Conservation (phyloP, 2,113 vertebrate genomes). For the Tetraodon nigroviridis region DNA sequence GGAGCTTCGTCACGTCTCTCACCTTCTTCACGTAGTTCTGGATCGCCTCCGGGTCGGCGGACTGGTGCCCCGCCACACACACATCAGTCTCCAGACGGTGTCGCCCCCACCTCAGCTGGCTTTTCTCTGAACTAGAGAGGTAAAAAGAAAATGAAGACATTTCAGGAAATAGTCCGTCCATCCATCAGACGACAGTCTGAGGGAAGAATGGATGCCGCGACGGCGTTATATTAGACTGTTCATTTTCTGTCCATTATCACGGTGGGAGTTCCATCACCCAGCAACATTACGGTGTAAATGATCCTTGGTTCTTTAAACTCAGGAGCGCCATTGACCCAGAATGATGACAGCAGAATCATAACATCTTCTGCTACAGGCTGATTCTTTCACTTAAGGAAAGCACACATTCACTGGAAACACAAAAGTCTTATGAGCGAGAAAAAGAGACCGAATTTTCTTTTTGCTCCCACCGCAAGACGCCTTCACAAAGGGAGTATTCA, state of each 20-base stretch:
- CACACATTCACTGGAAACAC: slow-evolving; percentile 36
- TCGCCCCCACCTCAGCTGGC: slow-evolving; percentile 55
- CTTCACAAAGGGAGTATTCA: slow-evolving; percentile 59
- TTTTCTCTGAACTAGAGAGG: slow-evolving; percentile 62
- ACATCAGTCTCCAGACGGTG: slow-evolving; percentile 82
- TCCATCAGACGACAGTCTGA: background rate
- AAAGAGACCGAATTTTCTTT: slow-evolving; percentile 39
- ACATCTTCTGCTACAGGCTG: slow-evolving; percentile 36
- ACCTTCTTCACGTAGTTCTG: slow-evolving; percentile 90
- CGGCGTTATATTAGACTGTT: slow-evolving; percentile 3
- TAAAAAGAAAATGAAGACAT: slow-evolving; percentile 9
- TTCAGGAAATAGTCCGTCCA: slow-evolving; percentile 2
- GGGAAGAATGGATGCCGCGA: too few species aligned
- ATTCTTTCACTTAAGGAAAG: slow-evolving; percentile 47
- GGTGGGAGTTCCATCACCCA: slow-evolving; percentile 17
- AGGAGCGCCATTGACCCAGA: slow-evolving; percentile 38
- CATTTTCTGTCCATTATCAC: slow-evolving; percentile 30
- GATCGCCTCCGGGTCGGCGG: slow-evolving; percentile 80
- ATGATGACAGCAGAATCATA: slow-evolving; percentile 48
- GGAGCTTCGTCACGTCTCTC: slow-evolving; percentile 43
- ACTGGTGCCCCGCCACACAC: slow-evolving; percentile 78
- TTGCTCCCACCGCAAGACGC: slow-evolving; percentile 35
- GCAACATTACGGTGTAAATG: slow-evolving; percentile 30
- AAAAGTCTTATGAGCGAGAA: slow-evolving; percentile 53
- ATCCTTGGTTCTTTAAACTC: slow-evolving; percentile 13